Percentiles rank a stretch among this genome's conserved stretches.
phyloP scores from a whole-genome alignment of 1,140 invertebrate species.

The Apis mellifera region Amel_HAv3.1 CM009931.2:1106501-1107000 shows the following conservation, averaged over 20 bases:
- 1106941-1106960: slow-evolving; percentile 20
- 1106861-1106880: slow-evolving; percentile 1
- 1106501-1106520: no score
- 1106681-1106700: no score
- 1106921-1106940: not conserved
- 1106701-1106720: not conserved
- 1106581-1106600: no score
- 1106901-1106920: slow-evolving; percentile 1
- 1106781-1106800: not conserved
- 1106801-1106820: not conserved
- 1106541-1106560: no score
- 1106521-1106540: no score
- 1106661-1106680: no score
- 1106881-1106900: not conserved
- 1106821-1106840: not conserved
- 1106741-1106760: not conserved
- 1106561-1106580: no score
- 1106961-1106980: slow-evolving; percentile 32
- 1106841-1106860: not conserved
- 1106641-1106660: no score
- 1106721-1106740: no score
- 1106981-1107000: slow-evolving; percentile 5
- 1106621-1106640: no score
- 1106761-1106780: not conserved
- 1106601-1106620: no score